A percentile compares a stretch with the other conserved stretches of the same genome.
Evolutionary conservation across 2,113 vertebrate genomes (phyloP).

Genomic region (Theristicus caerulescens): DNA sequence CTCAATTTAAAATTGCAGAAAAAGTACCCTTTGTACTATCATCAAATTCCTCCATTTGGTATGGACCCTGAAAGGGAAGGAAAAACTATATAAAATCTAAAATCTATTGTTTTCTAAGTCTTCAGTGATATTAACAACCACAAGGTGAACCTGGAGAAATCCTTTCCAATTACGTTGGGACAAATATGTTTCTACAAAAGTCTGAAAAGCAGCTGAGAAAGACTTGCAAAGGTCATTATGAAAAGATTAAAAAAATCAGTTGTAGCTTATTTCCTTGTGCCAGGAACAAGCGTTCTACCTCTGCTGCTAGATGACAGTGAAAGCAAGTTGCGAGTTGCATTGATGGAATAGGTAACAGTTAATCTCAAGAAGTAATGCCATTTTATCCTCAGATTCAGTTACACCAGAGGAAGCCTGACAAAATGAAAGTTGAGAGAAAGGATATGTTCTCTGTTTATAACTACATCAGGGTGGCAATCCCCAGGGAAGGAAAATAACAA

Average conservation of each 20-base stretch:
- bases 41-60: not conserved
- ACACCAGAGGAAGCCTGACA: not conserved
- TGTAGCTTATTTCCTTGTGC: not conserved
- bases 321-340: not conserved
- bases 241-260: not conserved
- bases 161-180: not conserved
- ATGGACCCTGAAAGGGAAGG: not conserved
- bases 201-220: not conserved
- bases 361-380: not conserved
- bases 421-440: not conserved
- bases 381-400: not conserved
- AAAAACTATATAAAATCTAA: not conserved
- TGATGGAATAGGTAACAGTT: not conserved
- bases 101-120: not conserved
- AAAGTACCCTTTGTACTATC: not conserved
- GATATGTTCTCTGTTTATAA: not conserved
- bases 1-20: not conserved
- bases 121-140: not conserved
- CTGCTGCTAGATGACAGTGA: not conserved
- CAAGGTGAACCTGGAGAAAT: not conserved
- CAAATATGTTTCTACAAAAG: not conserved
- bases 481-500: not conserved
- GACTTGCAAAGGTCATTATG: not conserved
- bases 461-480: not conserved
- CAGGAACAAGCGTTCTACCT: not conserved